A percentile compares a stretch with the other conserved stretches of the same genome.
Evolutionary conservation across 2,888 invertebrate species (phyloP).

Genomic region (Vannuccia rotundouncinata): DNA sequence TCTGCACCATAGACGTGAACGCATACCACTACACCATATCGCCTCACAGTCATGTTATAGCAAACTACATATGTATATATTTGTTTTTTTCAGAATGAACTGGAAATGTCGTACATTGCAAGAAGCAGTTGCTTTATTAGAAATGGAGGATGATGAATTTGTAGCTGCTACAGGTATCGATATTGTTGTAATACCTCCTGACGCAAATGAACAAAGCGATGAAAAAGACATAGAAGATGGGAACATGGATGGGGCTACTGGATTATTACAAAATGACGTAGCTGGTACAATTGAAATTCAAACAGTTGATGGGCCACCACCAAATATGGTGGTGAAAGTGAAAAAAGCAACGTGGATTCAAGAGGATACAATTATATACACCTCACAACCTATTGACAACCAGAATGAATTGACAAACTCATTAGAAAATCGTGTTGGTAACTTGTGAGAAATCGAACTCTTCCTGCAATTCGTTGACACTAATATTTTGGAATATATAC

Average conservation of each 20-base stretch:
- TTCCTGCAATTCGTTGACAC: background rate
- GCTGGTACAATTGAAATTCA: background rate
- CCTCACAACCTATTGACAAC: background rate
- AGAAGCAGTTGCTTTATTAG: background rate
- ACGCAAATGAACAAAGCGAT: background rate
- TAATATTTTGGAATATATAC: background rate
- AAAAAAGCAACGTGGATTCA: background rate
- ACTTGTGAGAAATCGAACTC: background rate
- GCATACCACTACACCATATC: slow-evolving; percentile 4
- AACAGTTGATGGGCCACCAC: background rate
- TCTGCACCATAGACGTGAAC: background rate
- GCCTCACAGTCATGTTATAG: slow-evolving; percentile 5
- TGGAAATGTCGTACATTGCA: background rate
- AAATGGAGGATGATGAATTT: slow-evolving; percentile 14
- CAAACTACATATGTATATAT: background rate
- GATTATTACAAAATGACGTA: background rate
- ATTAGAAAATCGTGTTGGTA: background rate
- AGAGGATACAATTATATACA: background rate
- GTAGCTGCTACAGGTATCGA: slow-evolving; percentile 7
- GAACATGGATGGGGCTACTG: background rate
- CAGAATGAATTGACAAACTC: background rate
- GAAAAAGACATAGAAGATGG: background rate
- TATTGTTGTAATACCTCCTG: slow-evolving; percentile 18
- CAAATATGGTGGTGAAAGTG: background rate
- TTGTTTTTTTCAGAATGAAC: background rate